Conservation (phyloP, 2,113 vertebrate species). For the Abramis brama region DNA sequence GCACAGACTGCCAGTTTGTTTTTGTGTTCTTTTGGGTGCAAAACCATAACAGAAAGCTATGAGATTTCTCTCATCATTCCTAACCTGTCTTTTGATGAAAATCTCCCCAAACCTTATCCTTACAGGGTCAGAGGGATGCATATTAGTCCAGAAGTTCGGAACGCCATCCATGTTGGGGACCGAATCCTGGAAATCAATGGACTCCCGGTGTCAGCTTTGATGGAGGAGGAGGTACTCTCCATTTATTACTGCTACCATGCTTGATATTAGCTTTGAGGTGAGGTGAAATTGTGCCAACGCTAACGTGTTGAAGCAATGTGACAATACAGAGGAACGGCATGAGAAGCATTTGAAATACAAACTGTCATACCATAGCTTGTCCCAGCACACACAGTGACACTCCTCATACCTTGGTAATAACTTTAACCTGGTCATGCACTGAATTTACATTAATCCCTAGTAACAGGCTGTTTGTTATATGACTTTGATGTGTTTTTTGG, state of each 20-base stretch:
- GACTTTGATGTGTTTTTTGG: neutral
- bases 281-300: neutral
- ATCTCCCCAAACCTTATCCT: slow-evolving; percentile 34
- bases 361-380: neutral
- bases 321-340: neutral
- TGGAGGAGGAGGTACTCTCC: slow-evolving; percentile 85
- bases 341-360: neutral
- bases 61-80: neutral
- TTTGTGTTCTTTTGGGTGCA: neutral
- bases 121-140: slow-evolving; percentile 90
- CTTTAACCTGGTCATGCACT: neutral
- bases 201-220: slow-evolving; percentile 82
- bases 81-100: neutral
- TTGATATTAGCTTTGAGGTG: neutral
- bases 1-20: neutral
- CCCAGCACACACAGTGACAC: neutral
- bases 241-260: neutral
- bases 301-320: neutral
- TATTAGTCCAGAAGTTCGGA: slow-evolving; percentile 90
- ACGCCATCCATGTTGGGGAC: slow-evolving; percentile 93
- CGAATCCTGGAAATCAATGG: slow-evolving; percentile 96
- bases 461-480: slow-evolving; percentile 13
- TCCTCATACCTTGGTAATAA: slow-evolving; percentile 10
- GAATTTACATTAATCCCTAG: neutral
- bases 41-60: neutral